phyloP scores from a whole-genome alignment of 2,797 vertebrate genomes.

The Botia kubotai region DNA sequence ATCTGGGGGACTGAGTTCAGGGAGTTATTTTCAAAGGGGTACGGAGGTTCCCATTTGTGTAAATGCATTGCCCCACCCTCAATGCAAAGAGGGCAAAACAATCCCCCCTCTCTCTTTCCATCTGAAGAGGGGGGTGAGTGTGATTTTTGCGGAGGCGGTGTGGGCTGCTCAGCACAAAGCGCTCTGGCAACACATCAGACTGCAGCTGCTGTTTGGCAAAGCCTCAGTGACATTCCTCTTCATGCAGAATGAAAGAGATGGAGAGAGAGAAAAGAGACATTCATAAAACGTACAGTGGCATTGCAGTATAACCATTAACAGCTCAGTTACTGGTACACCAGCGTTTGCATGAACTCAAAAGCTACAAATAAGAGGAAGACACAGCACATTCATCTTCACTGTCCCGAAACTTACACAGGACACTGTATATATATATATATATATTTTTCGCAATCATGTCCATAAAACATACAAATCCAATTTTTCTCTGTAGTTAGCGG shows the following conservation, averaged over 20 bases:
- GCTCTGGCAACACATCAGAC: conserved; percentile 54
- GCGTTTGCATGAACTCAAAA: neutral
- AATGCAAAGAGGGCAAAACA: conserved; percentile 25
- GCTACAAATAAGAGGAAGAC: too few relatives aligned
- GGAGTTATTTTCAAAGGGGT: too few relatives aligned
- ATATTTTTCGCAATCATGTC: neutral
- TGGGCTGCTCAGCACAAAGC: conserved; percentile 42
- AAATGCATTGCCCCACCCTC: conserved; percentile 24
- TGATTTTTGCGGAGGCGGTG: conserved; percentile 31
- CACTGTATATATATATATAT: neutral
- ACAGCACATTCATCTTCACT: too few relatives aligned
- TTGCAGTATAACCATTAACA: conserved; percentile 7
- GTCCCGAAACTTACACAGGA: too few relatives aligned
- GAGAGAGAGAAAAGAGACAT: conserved; percentile 16
- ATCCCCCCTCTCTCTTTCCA: neutral
- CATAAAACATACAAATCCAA: neutral
- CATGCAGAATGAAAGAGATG: conserved; percentile 4
- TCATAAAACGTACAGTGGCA: neutral
- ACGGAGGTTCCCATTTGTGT: conserved; percentile 17
- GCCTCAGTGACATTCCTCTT: conserved; percentile 60
- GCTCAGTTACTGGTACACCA: neutral
- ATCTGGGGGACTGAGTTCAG: too few relatives aligned
- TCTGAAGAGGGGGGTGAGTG: conserved; percentile 16
- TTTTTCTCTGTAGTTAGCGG: neutral
- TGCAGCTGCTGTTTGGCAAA: conserved; percentile 51